Evolutionary conservation across 2,888 invertebrate genomes (phyloP), one percentile per base, ranked within the genome.

Genomic region (Morinoia aosen): DNA sequence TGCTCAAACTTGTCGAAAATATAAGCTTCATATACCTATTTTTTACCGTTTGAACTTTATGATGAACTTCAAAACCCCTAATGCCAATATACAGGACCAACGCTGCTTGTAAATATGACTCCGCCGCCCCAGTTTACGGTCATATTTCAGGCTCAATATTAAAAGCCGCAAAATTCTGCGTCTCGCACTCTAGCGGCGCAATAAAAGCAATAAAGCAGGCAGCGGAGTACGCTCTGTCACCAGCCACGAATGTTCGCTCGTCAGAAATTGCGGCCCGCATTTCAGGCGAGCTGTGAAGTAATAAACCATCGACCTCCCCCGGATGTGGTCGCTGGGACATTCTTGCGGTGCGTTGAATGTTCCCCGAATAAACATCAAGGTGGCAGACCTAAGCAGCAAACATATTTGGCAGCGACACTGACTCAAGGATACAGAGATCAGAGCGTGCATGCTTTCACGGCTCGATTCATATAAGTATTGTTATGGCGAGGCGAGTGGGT

Each of bases 131-230:
- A 33, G 25, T 19, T 25, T 19, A 33, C 76, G 25, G 33, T 33
- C 76, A 76, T 12, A 76, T 76, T 33, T 76, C 25, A 16, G 25
- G 76, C 76, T 76, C 76, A 76, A 76, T 76, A 76, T 76, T 76
- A 76, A 76, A 76, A 8, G 76, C 76, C 76, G 76, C 76, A 76
- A 76, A 76, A 76, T 76, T 76, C 76, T 76, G 76, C 19, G 76
- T 76, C 25, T 76, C 76, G 76, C 76, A 76, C 76, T 76, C 25
- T 76, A 33, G 76, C 33, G 76, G 76, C 25, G 76, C 76, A 16
- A 76, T 76, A 76, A 76, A 76, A 76, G 76, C 76, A 76, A 76
- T 76, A 76, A 76, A 76, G 76, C 76, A 76, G 76, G 76, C 76
- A 14, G 76, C 33, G 76, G 25, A 76, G 76, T 33, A 76, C 76